Conservation (phyloP, 53 echinoderm and acorn worm species). For the Holothuria scabra region DNA sequence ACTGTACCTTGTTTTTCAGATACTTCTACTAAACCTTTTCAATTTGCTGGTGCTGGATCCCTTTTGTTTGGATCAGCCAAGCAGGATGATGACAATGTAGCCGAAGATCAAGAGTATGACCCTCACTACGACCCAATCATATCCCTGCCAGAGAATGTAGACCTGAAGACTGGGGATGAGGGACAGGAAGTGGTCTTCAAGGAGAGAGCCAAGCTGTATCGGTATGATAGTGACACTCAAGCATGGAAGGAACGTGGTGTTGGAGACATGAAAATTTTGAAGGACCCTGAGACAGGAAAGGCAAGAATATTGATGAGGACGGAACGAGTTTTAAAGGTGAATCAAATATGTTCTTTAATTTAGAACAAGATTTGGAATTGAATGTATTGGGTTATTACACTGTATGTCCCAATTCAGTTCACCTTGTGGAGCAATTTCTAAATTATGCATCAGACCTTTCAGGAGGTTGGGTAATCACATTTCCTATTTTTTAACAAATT, state of each 20-base stretch:
- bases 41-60: conserved; percentile 76
- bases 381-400: too few relatives aligned
- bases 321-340: conserved; percentile 76
- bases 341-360: too few relatives aligned
- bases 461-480: too few relatives aligned
- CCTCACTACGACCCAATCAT: conserved; percentile 89
- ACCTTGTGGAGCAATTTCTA: too few relatives aligned
- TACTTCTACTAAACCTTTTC: conserved; percentile 41
- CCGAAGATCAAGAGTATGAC: conserved; percentile 68
- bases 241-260: conserved; percentile 94
- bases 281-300: conserved; percentile 68
- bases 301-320: conserved; percentile 80
- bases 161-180: conserved; percentile 83
- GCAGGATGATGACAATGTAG: conserved; percentile 29
- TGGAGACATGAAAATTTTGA: conserved; percentile 79
- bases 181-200: conserved; percentile 80
- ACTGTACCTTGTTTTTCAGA: too few relatives aligned
- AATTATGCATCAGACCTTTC: too few relatives aligned
- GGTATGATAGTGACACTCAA: conserved; percentile 64
- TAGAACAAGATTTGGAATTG: too few relatives aligned
- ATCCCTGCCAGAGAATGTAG: conserved; percentile 74
- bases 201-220: conserved; percentile 76
- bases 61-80: conserved; percentile 61
- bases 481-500: too few relatives aligned
- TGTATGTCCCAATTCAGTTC: too few relatives aligned